Percentiles rank a stretch among this genome's conserved stretches.
Evolutionary conservation across 2,888 invertebrate genomes (phyloP).

Genomic region (Plagiodera versicolora): DNA sequence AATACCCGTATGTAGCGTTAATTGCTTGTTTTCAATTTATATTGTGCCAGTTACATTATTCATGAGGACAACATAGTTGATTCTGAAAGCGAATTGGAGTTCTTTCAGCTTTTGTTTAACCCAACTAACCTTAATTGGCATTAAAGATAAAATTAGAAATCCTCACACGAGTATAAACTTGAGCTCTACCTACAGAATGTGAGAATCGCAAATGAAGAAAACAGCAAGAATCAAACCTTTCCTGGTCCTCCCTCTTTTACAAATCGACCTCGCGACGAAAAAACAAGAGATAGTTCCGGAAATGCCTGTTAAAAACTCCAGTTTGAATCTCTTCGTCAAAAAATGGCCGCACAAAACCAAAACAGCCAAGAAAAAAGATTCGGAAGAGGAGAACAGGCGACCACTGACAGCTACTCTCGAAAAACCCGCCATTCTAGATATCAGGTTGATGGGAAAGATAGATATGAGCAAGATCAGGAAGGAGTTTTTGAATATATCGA

Average conservation of each 20-base stretch:
- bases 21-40: background rate
- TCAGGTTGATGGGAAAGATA: conserved; percentile 57
- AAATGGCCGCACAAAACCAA: conserved; percentile 45
- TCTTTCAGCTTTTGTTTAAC: background rate
- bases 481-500: conserved; percentile 56
- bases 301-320: conserved; percentile 44
- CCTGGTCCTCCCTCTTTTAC: conserved; percentile 39
- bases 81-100: background rate
- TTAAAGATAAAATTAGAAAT: too few relatives aligned
- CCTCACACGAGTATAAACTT: background rate
- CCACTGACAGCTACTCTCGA: conserved; percentile 63
- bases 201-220: conserved; percentile 35
- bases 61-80: background rate
- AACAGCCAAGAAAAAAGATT: conserved; percentile 30
- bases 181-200: conserved; percentile 13
- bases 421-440: conserved; percentile 59
- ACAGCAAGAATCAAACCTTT: conserved; percentile 38
- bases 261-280: conserved; percentile 20
- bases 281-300: conserved; percentile 21
- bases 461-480: conserved; percentile 62
- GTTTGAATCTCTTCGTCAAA: conserved; percentile 50
- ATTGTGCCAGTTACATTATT: background rate
- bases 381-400: conserved; percentile 44
- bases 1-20: background rate
- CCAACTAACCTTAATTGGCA: too few relatives aligned